A percentile compares a stretch with the other conserved stretches of the same genome.
These are phyloP conservation scores for Teleopsis dalmanni DNA, from an alignment of 1,140 invertebrate genomes.

Conservation along the genomic window DNA sequence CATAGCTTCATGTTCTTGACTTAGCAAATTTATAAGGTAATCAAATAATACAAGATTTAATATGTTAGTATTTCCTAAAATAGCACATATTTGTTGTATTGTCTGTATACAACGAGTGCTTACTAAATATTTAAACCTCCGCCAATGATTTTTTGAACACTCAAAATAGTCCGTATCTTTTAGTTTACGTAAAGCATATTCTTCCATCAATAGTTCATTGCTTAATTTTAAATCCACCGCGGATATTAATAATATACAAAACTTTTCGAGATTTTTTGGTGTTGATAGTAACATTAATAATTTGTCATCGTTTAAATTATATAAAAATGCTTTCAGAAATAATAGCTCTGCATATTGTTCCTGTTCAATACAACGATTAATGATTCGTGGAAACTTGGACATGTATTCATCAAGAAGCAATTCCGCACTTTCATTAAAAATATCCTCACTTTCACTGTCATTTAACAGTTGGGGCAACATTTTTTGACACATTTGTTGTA, in stretches of 20 bases:
- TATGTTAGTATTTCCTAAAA: conserved; percentile 18
- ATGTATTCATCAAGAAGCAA: conserved; percentile 29
- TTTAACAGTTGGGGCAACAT: conserved; percentile 21
- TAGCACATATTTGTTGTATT: conserved; percentile 24
- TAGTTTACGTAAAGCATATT: conserved; percentile 24
- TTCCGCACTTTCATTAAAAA: conserved; percentile 37
- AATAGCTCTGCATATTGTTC: conserved; percentile 35
- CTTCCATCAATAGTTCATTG: conserved; percentile 29
- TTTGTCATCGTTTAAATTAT: conserved; percentile 21
- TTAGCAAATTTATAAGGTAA: conserved; percentile 25
- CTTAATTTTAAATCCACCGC: conserved; percentile 22
- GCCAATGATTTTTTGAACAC: conserved; percentile 26
- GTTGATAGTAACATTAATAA: conserved; percentile 26
- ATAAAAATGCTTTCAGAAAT: conserved; percentile 37
- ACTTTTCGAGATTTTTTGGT: conserved; percentile 31
- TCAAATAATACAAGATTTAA: conserved; percentile 26
- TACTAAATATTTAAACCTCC: conserved; percentile 31
- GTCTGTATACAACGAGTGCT: conserved; percentile 17
- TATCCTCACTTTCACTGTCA: conserved; percentile 8
- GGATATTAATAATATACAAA: conserved; percentile 27
- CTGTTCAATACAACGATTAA: conserved; percentile 30
- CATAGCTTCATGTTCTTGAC: conserved; percentile 20
- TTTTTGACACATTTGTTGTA: conserved; percentile 17
- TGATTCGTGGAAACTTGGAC: conserved; percentile 28
- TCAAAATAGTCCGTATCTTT: conserved; percentile 15